Evolutionary conservation across 1,140 invertebrate genomes (phyloP), one percentile per base, ranked within the genome.

Genomic region (Gryllus bimaculatus): DNA sequence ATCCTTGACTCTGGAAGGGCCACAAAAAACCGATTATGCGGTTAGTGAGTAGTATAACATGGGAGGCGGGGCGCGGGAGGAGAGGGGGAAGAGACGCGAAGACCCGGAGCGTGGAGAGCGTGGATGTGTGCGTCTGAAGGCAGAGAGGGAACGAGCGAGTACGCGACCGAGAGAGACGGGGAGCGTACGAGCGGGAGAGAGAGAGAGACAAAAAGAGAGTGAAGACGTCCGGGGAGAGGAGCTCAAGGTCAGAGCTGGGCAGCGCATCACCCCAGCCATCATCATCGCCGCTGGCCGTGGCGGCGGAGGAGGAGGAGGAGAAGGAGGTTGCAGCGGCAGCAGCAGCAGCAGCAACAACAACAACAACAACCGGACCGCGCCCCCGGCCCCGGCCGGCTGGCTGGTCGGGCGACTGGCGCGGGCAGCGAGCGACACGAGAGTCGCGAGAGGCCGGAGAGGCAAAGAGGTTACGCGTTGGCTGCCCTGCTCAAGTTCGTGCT

Each of bases 21-120:
- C 54, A 66, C 54, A 66, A 66, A 66, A 66, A 66, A 66, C 10
- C 54, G 54, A 66, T 66, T 66, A 66, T 66, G 54, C 54, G 54
- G 54, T 66, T 66, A 66, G 54, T 66, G 54, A 66, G 54, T 66
- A 66, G 54, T 66, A 66, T 66, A 66, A 66, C 54, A 66, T 66
- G 10, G 18, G 54, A 66, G 54, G 54, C 10, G 54, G 2, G 10
- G 10, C 10, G 10, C 0, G 18, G 49, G 49, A 54, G 49, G 49
- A 8, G 49, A 54, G 15, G 49, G 49, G 49, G 15, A 15, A 15
- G 54, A 18, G 18, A 66, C 10, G 54, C 54, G 54, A 66, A 18
- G 18, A 18, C 54, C 10, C 18, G 10, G 18, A 18, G 18, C 10
- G 54, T 66, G 54, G 54, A 66, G 49, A 54, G 49, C 49, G 49